These are phyloP conservation scores for Centruroides vittatus DNA, from an alignment of 1,140 invertebrate genomes.

Conservation along the genomic window DNA sequence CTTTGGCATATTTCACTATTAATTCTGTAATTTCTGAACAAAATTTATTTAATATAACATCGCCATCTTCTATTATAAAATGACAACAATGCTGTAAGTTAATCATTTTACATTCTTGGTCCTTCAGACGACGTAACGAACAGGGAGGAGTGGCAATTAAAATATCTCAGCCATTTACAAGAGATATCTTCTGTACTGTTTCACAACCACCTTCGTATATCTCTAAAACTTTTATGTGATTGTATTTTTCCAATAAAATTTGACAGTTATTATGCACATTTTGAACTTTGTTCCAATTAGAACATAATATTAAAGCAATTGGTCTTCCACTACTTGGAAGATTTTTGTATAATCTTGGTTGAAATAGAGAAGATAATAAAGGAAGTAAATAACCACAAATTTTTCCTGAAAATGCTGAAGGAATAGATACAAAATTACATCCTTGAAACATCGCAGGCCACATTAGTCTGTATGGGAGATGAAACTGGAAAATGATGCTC, in stretches of 20 bases:
- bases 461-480: slow-evolving; percentile 7
- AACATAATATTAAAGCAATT: slow-evolving; percentile 8
- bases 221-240: not conserved
- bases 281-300: slow-evolving; percentile 9
- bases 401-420: slow-evolving; percentile 9
- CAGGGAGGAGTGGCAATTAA: slow-evolving; percentile 6
- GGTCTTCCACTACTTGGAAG: slow-evolving; percentile 1
- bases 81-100: not conserved
- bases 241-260: not conserved
- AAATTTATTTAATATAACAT: not conserved
- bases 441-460: slow-evolving; percentile 4
- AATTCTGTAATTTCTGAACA: too few relatives aligned
- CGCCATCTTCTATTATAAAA: slow-evolving; percentile 11
- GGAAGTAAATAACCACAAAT: slow-evolving; percentile 6
- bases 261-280: not conserved
- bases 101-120: not conserved
- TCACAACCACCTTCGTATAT: slow-evolving; percentile 1
- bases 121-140: slow-evolving; percentile 1
- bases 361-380: not conserved
- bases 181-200: slow-evolving; percentile 1
- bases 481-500: not conserved
- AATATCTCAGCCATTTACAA: slow-evolving; percentile 11
- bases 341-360: not conserved
- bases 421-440: not conserved
- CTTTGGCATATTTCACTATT: too few relatives aligned